Percentiles rank a stretch among this genome's conserved stretches.
phyloP scores from a whole-genome alignment of 2,888 invertebrate species.

The Dryobotodes eremita region DNA sequence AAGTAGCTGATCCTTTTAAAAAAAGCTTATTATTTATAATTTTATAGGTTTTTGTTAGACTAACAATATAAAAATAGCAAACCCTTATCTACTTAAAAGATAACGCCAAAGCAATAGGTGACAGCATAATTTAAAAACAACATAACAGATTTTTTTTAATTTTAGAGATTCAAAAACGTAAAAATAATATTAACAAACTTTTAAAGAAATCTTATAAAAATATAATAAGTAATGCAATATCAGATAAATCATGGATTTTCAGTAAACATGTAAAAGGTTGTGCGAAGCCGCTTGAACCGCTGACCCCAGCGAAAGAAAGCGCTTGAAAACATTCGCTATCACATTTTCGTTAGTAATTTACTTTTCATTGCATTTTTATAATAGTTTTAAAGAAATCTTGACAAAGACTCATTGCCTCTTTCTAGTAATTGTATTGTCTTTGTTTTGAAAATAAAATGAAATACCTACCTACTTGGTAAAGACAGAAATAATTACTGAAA shows the following conservation, averaged over 20 bases:
- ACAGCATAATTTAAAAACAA: not conserved
- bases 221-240: not conserved
- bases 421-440: conserved; percentile 30
- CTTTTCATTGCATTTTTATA: conserved; percentile 31
- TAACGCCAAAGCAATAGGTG: not conserved
- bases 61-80: not conserved
- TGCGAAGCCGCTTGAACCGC: not conserved
- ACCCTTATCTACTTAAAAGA: not conserved
- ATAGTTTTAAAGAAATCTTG: conserved; percentile 14
- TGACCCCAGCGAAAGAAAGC: not conserved
- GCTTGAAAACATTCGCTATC: conserved; percentile 22
- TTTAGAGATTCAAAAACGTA: not conserved
- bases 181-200: conserved; percentile 13
- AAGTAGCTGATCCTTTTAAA: not conserved
- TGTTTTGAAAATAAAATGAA: conserved; percentile 8
- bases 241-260: conserved; percentile 4
- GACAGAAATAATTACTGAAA: conserved; percentile 6
- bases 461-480: not conserved
- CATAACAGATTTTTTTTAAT: not conserved
- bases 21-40: not conserved
- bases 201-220: not conserved
- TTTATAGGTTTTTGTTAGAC: not conserved
- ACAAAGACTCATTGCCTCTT: not conserved
- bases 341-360: conserved; percentile 18
- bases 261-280: not conserved